Conservation (phyloP, 2,797 vertebrate species). For the Coccyzus lansbergi region DNA sequence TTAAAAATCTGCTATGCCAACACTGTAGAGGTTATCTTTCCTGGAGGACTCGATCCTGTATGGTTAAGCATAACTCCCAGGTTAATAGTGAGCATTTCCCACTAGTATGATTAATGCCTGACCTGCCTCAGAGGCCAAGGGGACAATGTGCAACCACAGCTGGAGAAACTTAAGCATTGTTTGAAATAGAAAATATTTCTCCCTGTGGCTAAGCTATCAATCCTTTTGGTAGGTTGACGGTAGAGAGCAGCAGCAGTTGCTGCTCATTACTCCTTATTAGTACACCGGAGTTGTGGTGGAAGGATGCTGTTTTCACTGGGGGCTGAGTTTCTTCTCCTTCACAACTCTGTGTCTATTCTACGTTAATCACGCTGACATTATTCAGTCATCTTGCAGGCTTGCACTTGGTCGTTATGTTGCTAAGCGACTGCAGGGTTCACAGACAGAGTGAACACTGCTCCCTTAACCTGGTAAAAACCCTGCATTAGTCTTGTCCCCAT, state of each 20-base stretch:
- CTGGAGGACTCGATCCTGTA: background rate
- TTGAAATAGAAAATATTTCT: background rate
- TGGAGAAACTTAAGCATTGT: background rate
- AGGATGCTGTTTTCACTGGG: background rate
- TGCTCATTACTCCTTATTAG: background rate
- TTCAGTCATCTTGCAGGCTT: constrained; percentile 69
- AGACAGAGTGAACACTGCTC: constrained; percentile 75
- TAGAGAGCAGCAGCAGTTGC: background rate
- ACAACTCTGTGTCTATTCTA: background rate
- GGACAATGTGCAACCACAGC: background rate
- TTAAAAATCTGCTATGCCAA: background rate
- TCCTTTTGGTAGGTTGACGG: background rate
- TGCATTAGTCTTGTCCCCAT: background rate
- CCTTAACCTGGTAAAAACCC: constrained; percentile 44
- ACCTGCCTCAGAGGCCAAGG: accelerated
- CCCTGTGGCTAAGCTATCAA: background rate
- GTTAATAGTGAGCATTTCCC: background rate
- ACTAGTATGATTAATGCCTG: background rate
- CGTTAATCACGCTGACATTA: constrained; percentile 70
- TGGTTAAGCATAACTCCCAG: background rate
- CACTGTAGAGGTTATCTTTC: background rate
- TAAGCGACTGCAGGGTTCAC: constrained; percentile 78
- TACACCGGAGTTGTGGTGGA: background rate
- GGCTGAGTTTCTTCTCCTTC: background rate
- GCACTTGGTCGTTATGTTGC: constrained; percentile 78